phyloP scores from a whole-genome alignment of 2,888 invertebrate genomes.

The Schrankia costaestrigalis region DNA sequence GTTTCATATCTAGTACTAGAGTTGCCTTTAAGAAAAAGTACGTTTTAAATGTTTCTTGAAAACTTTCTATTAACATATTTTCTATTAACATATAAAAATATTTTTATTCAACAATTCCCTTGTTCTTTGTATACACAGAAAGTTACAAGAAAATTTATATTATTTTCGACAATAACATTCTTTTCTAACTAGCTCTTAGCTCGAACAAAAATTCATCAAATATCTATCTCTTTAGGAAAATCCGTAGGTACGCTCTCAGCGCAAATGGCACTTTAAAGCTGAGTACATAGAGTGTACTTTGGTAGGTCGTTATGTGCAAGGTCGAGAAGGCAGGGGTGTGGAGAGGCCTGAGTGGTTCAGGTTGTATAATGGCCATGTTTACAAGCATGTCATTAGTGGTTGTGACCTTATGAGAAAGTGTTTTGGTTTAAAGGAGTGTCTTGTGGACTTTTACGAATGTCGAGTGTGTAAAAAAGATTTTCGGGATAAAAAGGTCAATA shows the following conservation, averaged over 20 bases:
- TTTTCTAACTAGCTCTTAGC: conserved; percentile 2
- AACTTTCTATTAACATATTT: too few relatives aligned
- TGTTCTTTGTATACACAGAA: not conserved
- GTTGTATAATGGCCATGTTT: conserved; percentile 3
- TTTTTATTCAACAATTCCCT: conserved; percentile 6
- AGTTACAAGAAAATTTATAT: conserved; percentile 17
- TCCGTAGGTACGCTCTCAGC: conserved; percentile 4
- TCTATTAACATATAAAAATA: too few relatives aligned
- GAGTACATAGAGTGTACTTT: conserved; percentile 27
- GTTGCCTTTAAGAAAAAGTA: too few relatives aligned
- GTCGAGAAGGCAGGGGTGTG: conserved; percentile 23
- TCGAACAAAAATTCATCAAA: conserved; percentile 26
- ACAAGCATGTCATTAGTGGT: conserved; percentile 7
- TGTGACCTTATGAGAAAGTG: conserved; percentile 1
- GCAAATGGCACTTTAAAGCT: conserved; percentile 25
- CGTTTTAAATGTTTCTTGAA: too few relatives aligned
- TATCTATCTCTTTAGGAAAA: conserved; percentile 14
- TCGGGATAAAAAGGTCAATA: too few relatives aligned
- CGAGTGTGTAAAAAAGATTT: too few relatives aligned
- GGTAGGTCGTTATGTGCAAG: conserved; percentile 32
- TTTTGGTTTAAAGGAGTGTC: conserved; percentile 1
- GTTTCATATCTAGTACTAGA: too few relatives aligned
- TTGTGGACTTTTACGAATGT: too few relatives aligned
- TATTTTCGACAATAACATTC: conserved; percentile 12
- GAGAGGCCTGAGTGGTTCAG: conserved; percentile 10